Evolutionary conservation across 2,888 invertebrate genomes (phyloP).

Genomic region (Torymus texanus): DNA sequence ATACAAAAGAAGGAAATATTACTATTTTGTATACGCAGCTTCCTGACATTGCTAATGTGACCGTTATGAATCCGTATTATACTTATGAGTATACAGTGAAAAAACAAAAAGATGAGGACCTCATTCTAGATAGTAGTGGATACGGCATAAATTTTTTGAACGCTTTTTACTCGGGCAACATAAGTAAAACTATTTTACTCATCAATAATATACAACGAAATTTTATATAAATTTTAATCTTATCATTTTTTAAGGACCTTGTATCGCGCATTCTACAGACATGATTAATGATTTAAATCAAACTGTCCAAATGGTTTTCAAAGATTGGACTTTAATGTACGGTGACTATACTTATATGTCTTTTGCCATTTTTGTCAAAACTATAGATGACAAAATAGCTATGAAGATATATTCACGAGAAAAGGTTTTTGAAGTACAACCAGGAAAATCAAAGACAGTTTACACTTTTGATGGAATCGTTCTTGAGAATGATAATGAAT

Average conservation of each 20-base stretch:
- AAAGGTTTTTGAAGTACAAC: slow-evolving; percentile 61
- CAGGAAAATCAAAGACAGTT: slow-evolving; percentile 37
- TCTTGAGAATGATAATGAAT: slow-evolving; percentile 49
- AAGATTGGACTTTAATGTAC: slow-evolving; percentile 70
- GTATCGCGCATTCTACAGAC: slow-evolving; percentile 42
- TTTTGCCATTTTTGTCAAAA: slow-evolving; percentile 70
- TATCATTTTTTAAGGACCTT: slow-evolving; percentile 38
- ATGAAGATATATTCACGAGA: slow-evolving; percentile 56
- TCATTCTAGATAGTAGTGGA: slow-evolving; percentile 63
- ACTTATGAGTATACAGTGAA: slow-evolving; percentile 54
- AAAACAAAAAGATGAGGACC: slow-evolving; percentile 24
- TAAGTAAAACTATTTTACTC: slow-evolving; percentile 50
- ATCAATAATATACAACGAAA: background rate
- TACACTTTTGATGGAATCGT: slow-evolving; percentile 60
- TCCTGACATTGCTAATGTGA: slow-evolving; percentile 62
- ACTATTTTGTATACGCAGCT: slow-evolving; percentile 64
- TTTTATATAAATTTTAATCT: background rate
- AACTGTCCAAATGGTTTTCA: slow-evolving; percentile 46
- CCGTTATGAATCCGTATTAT: slow-evolving; percentile 64
- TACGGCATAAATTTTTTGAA: slow-evolving; percentile 60
- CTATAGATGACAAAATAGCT: slow-evolving; percentile 61
- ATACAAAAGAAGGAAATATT: slow-evolving; percentile 61
- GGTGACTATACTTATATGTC: slow-evolving; percentile 65
- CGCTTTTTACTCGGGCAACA: slow-evolving; percentile 39
- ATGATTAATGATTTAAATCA: slow-evolving; percentile 46